phyloP scores from a whole-genome alignment of 2,888 invertebrate species.

The Lasioglossum calceatum region DNA sequence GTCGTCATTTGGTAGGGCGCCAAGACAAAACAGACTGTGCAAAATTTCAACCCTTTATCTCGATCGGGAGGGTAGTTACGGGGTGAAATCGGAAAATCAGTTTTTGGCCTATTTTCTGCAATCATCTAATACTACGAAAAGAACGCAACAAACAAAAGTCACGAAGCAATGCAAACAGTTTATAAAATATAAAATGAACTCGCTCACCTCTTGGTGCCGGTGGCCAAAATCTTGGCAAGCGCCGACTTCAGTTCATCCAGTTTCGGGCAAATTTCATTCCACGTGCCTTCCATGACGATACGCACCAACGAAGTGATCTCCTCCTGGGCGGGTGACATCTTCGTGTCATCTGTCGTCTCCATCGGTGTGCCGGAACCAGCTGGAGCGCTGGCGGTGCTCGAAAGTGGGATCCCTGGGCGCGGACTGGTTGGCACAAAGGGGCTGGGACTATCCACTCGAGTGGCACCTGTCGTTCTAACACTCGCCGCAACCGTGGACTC shows the following conservation, averaged over 20 bases:
- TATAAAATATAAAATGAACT: neutral
- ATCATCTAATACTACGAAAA: too few relatives aligned
- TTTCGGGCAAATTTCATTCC: constrained; percentile 76
- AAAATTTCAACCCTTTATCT: too few relatives aligned
- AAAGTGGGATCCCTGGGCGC: constrained; percentile 9
- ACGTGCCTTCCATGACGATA: constrained; percentile 77
- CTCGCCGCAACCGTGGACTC: constrained; percentile 20
- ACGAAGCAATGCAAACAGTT: too few relatives aligned
- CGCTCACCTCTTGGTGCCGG: constrained; percentile 72
- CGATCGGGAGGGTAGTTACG: too few relatives aligned
- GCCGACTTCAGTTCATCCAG: constrained; percentile 69
- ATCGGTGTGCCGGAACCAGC: constrained; percentile 33
- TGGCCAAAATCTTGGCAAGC: constrained; percentile 71
- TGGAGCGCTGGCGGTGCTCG: constrained; percentile 19
- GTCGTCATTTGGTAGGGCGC: too few relatives aligned
- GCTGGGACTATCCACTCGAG: constrained; percentile 4
- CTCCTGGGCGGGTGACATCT: constrained; percentile 49
- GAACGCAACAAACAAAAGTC: too few relatives aligned
- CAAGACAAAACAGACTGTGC: too few relatives aligned
- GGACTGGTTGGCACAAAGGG: constrained; percentile 14
- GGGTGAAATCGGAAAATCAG: too few relatives aligned
- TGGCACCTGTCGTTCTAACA: constrained; percentile 37
- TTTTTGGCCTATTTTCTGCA: too few relatives aligned
- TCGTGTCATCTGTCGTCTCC: constrained; percentile 45
- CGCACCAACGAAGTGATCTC: constrained; percentile 75